These are phyloP conservation scores for Synanthedon myopaeformis DNA, from an alignment of 2,888 invertebrate species.

Conservation along the genomic window DNA sequence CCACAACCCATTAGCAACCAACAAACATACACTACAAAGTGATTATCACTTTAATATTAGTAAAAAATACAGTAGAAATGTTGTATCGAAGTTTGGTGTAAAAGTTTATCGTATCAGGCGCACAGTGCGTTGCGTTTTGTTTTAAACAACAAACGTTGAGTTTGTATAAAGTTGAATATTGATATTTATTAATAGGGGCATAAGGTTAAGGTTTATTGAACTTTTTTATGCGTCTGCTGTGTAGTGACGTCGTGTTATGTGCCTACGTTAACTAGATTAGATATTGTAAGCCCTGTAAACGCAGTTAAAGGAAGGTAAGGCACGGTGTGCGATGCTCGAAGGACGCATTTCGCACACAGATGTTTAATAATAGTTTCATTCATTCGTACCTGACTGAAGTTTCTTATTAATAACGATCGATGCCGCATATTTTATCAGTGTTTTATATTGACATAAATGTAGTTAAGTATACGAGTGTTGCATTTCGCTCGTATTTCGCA, in stretches of 20 bases:
- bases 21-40: constrained; percentile 1
- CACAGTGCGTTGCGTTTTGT: constrained; percentile 10
- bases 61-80: background rate
- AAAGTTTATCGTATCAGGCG: background rate
- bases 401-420: constrained; percentile 15
- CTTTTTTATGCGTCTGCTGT: constrained; percentile 51
- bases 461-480: background rate
- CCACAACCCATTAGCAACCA: constrained; percentile 6
- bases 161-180: constrained; percentile 17
- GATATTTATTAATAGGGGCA: constrained; percentile 13
- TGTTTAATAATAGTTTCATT: constrained; percentile 16
- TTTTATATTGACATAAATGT: background rate
- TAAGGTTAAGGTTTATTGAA: constrained; percentile 58
- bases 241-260: constrained; percentile 43
- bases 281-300: constrained; percentile 45
- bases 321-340: constrained; percentile 18
- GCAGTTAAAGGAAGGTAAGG: constrained; percentile 18
- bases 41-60: background rate
- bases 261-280: constrained; percentile 58
- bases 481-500: background rate
- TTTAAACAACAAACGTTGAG: constrained; percentile 15
- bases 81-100: background rate
- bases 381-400: constrained; percentile 34
- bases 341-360: constrained; percentile 30
- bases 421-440: constrained; percentile 27